Conservation (phyloP, 2,113 vertebrate species). For the Odocoileus virginianus region DNA sequence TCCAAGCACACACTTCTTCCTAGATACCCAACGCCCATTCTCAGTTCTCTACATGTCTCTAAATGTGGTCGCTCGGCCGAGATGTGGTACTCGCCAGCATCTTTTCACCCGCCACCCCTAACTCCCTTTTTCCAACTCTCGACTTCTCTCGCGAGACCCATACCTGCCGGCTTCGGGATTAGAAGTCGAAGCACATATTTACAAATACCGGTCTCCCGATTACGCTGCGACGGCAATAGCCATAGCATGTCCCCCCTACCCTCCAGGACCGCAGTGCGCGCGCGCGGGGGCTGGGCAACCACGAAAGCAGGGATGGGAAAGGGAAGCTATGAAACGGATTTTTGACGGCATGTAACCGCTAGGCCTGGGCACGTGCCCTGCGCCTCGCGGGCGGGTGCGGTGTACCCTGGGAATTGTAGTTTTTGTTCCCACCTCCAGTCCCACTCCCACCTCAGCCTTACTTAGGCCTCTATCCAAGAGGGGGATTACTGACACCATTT, state of each 20-base stretch:
- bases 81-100: conserved; percentile 11
- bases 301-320: conserved; percentile 38
- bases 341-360: conserved; percentile 47
- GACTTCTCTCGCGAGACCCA: conserved; percentile 53
- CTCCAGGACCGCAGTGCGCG: conserved; percentile 26
- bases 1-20: conserved; percentile 15
- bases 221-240: conserved; percentile 25
- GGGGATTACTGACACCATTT: conserved; percentile 58
- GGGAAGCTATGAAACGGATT: conserved; percentile 43
- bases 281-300: conserved; percentile 38
- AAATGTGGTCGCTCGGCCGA: background rate
- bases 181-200: conserved; percentile 68
- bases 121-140: conserved; percentile 38
- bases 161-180: conserved; percentile 63
- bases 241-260: background rate
- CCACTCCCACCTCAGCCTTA: background rate
- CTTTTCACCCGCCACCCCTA: conserved; percentile 25
- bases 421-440: conserved; percentile 21
- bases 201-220: conserved; percentile 47
- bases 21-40: background rate
- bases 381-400: conserved; percentile 3
- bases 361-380: conserved; percentile 66
- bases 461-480: conserved; percentile 2
- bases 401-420: conserved; percentile 73
- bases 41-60: background rate